Conservation (phyloP, 2,888 invertebrate genomes). For the Xestobium rufovillosum region DNA sequence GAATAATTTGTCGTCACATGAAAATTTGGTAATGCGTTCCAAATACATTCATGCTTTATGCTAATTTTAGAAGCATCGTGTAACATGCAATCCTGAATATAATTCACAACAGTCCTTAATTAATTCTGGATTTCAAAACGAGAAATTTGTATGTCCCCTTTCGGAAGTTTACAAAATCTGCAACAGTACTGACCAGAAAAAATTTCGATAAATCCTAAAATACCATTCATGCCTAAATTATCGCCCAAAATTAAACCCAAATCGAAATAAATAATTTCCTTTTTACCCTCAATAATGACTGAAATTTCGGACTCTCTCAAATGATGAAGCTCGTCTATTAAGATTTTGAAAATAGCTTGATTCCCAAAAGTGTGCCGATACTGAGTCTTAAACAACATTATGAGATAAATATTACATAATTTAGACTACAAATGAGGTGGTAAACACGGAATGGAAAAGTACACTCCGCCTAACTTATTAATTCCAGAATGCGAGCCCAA, state of each 20-base stretch:
- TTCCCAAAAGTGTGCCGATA: constrained; percentile 15
- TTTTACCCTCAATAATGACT: too few species aligned
- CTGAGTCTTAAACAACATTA: constrained; percentile 13
- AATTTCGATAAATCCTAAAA: constrained; percentile 14
- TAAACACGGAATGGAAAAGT: constrained; percentile 9
- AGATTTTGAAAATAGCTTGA: constrained; percentile 9
- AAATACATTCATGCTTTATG: constrained; percentile 6
- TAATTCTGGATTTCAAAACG: constrained; percentile 7
- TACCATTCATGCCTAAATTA: constrained; percentile 14
- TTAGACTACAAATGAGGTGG: constrained; percentile 9
- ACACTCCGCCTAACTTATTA: constrained; percentile 11
- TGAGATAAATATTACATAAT: constrained; percentile 12
- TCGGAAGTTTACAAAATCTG: constrained; percentile 15
- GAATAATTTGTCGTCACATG: constrained; percentile 14
- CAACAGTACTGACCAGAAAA: constrained; percentile 14
- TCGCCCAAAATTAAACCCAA: constrained; percentile 11
- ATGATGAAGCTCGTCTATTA: constrained; percentile 10
- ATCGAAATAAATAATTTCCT: too few species aligned
- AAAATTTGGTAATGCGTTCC: constrained; percentile 7
- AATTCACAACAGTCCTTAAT: too few species aligned
- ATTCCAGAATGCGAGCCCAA: constrained; percentile 13
- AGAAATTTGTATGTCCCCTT: constrained; percentile 8
- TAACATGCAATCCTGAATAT: too few species aligned
- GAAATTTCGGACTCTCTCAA: constrained; percentile 8
- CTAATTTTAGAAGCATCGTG: constrained; percentile 1